Evolutionary conservation across 2,888 invertebrate genomes (phyloP).

Genomic region (Zelleria hepariella): DNA sequence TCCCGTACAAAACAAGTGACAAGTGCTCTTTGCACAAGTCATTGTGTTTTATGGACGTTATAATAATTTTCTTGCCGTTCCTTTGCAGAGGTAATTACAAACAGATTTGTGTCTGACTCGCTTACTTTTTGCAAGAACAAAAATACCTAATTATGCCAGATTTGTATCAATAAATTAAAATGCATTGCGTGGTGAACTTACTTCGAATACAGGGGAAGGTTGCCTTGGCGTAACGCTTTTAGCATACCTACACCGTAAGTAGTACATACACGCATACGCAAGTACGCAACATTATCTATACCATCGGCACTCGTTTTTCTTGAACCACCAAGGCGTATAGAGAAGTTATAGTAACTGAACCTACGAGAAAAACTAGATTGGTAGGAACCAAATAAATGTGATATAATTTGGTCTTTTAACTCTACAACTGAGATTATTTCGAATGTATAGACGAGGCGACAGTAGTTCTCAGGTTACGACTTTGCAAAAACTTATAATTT

Average conservation of each 20-base stretch:
- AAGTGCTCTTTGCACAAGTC: too few species aligned
- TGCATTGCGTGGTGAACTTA: neutral
- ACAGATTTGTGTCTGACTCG: neutral
- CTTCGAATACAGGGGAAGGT: neutral
- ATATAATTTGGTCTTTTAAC: too few species aligned
- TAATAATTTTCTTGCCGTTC: neutral
- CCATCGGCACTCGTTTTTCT: slow-evolving; percentile 4
- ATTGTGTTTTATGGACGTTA: neutral
- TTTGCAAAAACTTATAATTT: neutral
- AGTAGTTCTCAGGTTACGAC: too few species aligned
- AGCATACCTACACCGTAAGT: neutral
- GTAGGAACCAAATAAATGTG: too few species aligned
- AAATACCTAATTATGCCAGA: slow-evolving; percentile 1
- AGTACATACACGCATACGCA: neutral
- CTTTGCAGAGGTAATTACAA: neutral
- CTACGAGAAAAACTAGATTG: too few species aligned
- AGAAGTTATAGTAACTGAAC: neutral
- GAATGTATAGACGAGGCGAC: too few species aligned
- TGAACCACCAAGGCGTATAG: neutral
- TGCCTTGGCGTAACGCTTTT: neutral
- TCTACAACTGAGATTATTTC: too few species aligned
- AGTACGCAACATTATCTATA: neutral
- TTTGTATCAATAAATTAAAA: slow-evolving; percentile 4
- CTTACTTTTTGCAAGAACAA: neutral
- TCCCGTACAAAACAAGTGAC: too few species aligned